Evolutionary conservation across 2,113 vertebrate genomes (phyloP).

Genomic region (Galeopterus variegatus): DNA sequence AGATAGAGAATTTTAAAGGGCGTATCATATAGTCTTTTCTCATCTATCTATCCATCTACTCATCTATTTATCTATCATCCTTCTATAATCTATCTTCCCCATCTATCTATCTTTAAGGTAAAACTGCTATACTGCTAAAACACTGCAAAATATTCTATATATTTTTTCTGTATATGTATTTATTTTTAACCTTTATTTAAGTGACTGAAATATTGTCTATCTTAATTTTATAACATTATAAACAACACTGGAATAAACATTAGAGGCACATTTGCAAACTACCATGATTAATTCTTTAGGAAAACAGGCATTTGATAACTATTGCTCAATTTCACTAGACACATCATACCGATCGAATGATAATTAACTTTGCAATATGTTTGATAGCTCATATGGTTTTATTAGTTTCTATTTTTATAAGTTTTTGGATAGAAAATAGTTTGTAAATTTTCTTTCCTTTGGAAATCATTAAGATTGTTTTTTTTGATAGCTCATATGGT

Average conservation of each 20-base stretch:
- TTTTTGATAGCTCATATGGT: background rate
- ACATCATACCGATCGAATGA: background rate
- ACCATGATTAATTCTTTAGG: background rate
- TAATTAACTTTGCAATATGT: background rate
- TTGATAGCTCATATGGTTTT: background rate
- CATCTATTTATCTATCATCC: background rate
- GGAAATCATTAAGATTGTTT: background rate
- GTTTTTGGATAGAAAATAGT: background rate
- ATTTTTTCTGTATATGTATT: background rate
- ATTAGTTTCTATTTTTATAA: slow-evolving; percentile 11
- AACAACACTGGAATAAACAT: background rate
- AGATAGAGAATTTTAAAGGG: background rate
- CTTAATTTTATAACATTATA: background rate
- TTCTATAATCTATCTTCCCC: background rate
- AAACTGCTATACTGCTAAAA: background rate
- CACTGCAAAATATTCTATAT: background rate
- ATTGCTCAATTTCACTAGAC: background rate
- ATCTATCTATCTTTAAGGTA: background rate
- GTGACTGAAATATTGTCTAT: background rate
- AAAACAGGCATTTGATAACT: background rate
- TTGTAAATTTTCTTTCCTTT: no score
- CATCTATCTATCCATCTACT: background rate
- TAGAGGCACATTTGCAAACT: background rate
- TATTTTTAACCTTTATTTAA: background rate
- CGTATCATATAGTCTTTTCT: background rate